Evolutionary conservation across 2,113 vertebrate genomes (phyloP), one percentile per base, ranked within the genome.

Genomic region (Arvicanthis niloticus): DNA sequence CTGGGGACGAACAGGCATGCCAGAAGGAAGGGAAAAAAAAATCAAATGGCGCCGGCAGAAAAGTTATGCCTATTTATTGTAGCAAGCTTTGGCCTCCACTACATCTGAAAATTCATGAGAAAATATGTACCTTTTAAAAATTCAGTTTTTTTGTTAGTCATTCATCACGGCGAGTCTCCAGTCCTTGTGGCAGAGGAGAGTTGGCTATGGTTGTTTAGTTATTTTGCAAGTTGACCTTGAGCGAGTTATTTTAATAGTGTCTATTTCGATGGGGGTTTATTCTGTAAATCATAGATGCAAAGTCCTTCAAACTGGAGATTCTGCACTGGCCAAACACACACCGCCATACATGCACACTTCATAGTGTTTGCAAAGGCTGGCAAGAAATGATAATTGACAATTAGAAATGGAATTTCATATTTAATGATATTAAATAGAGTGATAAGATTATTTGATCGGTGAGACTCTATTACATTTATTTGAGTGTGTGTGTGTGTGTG

Each of bases 91-190:
- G 87, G 75, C 89, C 86, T 97, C 86, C 34, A 37, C 13, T 4
- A 51, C 88, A 78, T 75, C 91, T 96, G 82, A 96, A 97, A 97
- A 95, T 97, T 96, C 88, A 98, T 96, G 91, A 97, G 96, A 88
- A 97, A 93, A 95, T 81, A 31, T 24, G 73, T 72, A 29, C 81
- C 90, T 96, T 94, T 96, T 91, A 95, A 97, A 65, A 96, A 96
- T 97, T 94, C 86, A 89, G n/a, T 88, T 91, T 95, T 95, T 73
- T 81, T 77, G 6, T 75, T 97, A 97, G 95, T 94, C 91, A 93
- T 95, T 97, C 56, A 68, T 96, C 96, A 60, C 8, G 62, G 92
- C n/a, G 84, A 87, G 37, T 77, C 16, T 78, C 88, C 96, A 73
- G 91, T 97, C 77, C 84, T 88, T 85, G 91, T 87, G 40, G 70